Base-by-base conservation (phyloP, 2,888 invertebrate genomes). In the Tetragnatha montana region DNA sequence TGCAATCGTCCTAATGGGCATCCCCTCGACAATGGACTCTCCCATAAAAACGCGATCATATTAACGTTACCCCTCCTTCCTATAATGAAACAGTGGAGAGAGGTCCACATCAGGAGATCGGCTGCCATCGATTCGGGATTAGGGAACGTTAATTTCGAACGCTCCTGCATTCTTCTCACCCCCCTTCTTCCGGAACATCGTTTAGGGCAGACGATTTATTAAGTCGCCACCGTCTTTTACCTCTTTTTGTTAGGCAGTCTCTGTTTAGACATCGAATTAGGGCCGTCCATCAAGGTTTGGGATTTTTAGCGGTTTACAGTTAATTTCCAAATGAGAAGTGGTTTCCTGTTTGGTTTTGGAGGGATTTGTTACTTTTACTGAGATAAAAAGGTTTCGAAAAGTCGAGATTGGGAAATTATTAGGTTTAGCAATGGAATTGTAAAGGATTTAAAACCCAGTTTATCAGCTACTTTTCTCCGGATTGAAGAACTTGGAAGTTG, bases 81-180 rank as follows among this genome's bases (percentile, higher is more conserved):
- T 50, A 49, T 82, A 84, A 76, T 83, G 75, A 68, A 84, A 82
- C 60, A 60, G n/a, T 50, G 50, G 22, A 8, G 35, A 35, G 60
- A 60, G 10, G n/a, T 19, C 10, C 73, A 17, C 70, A n/a, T 19
- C 60, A 19, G 22, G 14, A 14, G 50, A 69, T 35, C 69, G 60
- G n/a, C 73, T 73, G 21, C 69, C 68, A 84, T 84, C 83, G 83
- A 84, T 84, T 69, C 75, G 71, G 75, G 82, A 82, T 82, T 82
- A 82, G n/a, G 73, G 81, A 22, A 76, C 83, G 83, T 84, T 84
- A 84, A 84, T 84, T 84, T 84, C 83, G 51, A 50, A 47, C 75
- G 75, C 74, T 35, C 51, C 21, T 21, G 22, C 83, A 84, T 84
- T 75, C 76, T 83, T 75, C 75, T 76, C 76, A 69, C 51, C 81